Base-by-base conservation (phyloP, 1,140 invertebrate genomes). In the Pogonomyrmex californicus region DNA sequence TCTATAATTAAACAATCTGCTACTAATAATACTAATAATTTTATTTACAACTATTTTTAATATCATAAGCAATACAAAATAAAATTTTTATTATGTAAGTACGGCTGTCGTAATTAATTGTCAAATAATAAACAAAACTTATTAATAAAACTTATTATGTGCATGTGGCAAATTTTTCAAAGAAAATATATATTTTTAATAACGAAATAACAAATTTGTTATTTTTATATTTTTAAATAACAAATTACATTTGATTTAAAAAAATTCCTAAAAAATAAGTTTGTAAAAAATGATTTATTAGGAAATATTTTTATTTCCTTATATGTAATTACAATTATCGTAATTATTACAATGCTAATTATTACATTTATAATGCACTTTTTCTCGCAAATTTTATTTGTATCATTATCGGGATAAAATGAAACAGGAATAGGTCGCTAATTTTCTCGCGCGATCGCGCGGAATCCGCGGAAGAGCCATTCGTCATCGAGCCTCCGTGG, bases 401-500 rank as follows among this genome's bases (percentile, higher is more conserved):
- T 49, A 12, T 12, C 38, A 30, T 44, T 38, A 14, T 10, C 1
- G 54, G 4, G 44, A 33, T 3, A 60, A 60, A 38, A 6, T 12
- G 58, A 38, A 6, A 30, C 10, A 30, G 1, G 12, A 23, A 0
- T n/a, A n/a, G 33, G 1, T 17, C 6, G 44, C 12, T 49, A 54
- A 70, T 81, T 56, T 56, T 44, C 38, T n/a, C 4, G 17, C 33
- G 60, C 10, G 44, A 66, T 17, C 51, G 54, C 66, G 12, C 36
- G 54, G 12, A 60, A 49, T 75, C 23, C 54, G 49, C 41, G 49
- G 30, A 3, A 73, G 41, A 82, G 41, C 85, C 78, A 70, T 88
- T 68, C 85, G 88, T 88, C 87, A 88, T 60, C 70, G 86, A 85
- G 78, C 70, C 60, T 78, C 47, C 56, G 36, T 86, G 85, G 71